These are phyloP conservation scores for Scotopteryx bipunctaria DNA, from an alignment of 2,888 invertebrate genomes.

Conservation along the genomic window DNA sequence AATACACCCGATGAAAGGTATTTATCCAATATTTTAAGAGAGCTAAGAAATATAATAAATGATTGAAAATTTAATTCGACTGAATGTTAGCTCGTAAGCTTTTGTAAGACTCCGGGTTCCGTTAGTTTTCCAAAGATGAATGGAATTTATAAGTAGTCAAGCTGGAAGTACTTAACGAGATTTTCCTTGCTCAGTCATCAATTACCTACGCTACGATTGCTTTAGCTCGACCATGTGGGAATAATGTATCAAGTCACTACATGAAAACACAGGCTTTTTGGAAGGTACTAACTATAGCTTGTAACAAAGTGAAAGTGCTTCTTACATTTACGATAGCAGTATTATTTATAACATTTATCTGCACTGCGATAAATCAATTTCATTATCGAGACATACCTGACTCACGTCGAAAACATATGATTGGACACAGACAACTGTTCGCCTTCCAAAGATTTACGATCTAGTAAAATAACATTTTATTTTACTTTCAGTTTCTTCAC, in stretches of 20 bases:
- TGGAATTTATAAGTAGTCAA: conserved; percentile 50
- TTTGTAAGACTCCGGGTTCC: conserved; percentile 42
- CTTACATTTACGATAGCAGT: background rate
- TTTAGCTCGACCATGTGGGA: background rate
- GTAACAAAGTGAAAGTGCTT: background rate
- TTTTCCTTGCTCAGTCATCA: conserved; percentile 43
- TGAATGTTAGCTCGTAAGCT: conserved; percentile 47
- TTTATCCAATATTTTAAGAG: conserved; percentile 27
- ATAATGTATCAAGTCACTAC: conserved; percentile 1
- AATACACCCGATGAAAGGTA: conserved; percentile 23
- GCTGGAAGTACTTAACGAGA: conserved; percentile 41
- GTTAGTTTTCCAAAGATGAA: conserved; percentile 47
- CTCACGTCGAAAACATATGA: conserved; percentile 53
- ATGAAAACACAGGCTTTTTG: background rate
- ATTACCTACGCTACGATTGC: conserved; percentile 35
- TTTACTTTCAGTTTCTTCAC: conserved; percentile 63
- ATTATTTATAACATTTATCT: background rate
- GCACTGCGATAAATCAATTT: conserved; percentile 37
- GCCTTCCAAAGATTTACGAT: conserved; percentile 63
- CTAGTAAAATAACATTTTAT: conserved; percentile 62
- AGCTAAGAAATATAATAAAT: conserved; percentile 44
- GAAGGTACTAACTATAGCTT: too few relatives aligned
- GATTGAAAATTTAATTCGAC: conserved; percentile 44
- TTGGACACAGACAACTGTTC: conserved; percentile 45
- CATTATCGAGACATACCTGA: conserved; percentile 29